Conservation (phyloP, 2,888 invertebrate species). For the Eudemis profundana region DNA sequence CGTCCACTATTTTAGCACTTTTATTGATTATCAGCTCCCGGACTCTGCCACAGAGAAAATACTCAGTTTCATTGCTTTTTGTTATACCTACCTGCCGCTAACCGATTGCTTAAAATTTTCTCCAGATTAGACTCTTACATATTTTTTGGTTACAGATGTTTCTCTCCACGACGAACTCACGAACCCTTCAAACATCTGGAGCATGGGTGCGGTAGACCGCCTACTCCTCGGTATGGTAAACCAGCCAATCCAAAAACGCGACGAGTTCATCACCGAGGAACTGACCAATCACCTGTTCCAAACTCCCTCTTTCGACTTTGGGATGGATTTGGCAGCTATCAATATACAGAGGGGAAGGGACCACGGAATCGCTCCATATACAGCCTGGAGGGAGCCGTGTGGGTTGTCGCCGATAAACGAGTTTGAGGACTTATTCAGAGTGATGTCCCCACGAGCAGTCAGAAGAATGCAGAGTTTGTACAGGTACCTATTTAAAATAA, state of each 20-base stretch:
- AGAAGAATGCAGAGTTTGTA: constrained; percentile 87
- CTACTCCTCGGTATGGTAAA: constrained; percentile 90
- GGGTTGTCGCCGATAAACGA: constrained; percentile 87
- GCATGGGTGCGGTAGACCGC: constrained; percentile 91
- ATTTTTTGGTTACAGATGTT: constrained; percentile 86
- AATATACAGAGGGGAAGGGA: constrained; percentile 94
- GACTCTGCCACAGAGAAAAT: too few relatives aligned
- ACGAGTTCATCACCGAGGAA: constrained; percentile 92
- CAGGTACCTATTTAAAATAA: constrained; percentile 61
- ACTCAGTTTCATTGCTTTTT: too few relatives aligned
- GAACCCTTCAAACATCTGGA: constrained; percentile 89
- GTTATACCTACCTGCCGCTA: too few relatives aligned
- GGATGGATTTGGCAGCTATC: constrained; percentile 94
- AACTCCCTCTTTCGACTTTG: constrained; percentile 88
- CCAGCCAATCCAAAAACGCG: constrained; percentile 91
- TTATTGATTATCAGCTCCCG: too few relatives aligned
- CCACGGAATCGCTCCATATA: constrained; percentile 93
- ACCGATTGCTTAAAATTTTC: too few relatives aligned
- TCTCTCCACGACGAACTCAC: constrained; percentile 91
- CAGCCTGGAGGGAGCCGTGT: constrained; percentile 92
- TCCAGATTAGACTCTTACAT: too few relatives aligned
- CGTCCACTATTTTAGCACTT: too few relatives aligned
- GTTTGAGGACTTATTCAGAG: constrained; percentile 89
- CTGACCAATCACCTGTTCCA: constrained; percentile 94
- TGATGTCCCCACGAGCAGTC: constrained; percentile 87